Conservation (phyloP, 2,113 vertebrate genomes). For the Nerophis lumbriciformis region DNA sequence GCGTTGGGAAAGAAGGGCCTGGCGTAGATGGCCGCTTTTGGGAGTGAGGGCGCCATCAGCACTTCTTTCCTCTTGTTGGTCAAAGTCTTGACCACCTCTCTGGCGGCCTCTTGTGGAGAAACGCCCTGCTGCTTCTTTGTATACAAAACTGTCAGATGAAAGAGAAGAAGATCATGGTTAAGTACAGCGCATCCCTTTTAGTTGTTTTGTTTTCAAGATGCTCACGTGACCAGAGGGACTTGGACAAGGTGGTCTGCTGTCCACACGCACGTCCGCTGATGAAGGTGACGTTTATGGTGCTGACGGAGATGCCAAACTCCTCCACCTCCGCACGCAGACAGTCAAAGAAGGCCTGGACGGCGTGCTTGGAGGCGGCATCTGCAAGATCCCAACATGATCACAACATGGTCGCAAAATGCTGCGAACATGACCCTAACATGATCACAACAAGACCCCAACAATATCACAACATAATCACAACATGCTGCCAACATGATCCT, state of each 20-base stretch:
- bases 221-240: slow-evolving; percentile 56
- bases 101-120: slow-evolving; percentile 75
- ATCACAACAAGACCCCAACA: no score
- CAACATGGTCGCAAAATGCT: no score
- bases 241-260: slow-evolving; percentile 37
- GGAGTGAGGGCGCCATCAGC: slow-evolving; percentile 82
- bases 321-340: slow-evolving; percentile 89
- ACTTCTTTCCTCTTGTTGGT: slow-evolving; percentile 85
- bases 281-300: slow-evolving; percentile 88
- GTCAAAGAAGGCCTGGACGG: slow-evolving; percentile 90
- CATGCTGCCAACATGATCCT: no score
- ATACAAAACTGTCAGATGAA: slow-evolving; percentile 73
- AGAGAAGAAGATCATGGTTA: not conserved
- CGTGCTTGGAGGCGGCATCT: slow-evolving; percentile 96
- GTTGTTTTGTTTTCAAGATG: not conserved
- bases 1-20: slow-evolving; percentile 83
- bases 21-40: slow-evolving; percentile 80
- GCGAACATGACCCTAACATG: no score
- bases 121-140: slow-evolving; percentile 74
- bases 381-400: slow-evolving; percentile 1
- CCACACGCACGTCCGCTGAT: slow-evolving; percentile 59
- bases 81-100: slow-evolving; percentile 79
- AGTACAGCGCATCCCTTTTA: not conserved
- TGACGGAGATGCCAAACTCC: slow-evolving; percentile 85
- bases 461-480: no score